Percentiles rank a stretch among this genome's conserved stretches.
These are phyloP conservation scores for Gymnarchus niloticus DNA, from an alignment of 2,113 vertebrate genomes.

Conservation along the genomic window DNA sequence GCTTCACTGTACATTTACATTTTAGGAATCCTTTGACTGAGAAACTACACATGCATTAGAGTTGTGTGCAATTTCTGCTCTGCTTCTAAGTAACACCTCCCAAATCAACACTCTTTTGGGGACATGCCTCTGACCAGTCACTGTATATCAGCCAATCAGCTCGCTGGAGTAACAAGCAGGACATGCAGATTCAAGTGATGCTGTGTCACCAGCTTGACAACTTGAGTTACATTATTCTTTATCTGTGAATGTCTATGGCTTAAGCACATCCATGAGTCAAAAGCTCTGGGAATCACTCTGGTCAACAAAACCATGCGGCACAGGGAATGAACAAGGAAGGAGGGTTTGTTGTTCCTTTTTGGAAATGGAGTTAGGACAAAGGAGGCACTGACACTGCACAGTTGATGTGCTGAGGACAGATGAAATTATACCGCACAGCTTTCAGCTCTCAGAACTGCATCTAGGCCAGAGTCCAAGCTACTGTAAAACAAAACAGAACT, in stretches of 20 bases:
- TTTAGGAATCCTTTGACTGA: not conserved
- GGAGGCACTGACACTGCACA: not conserved
- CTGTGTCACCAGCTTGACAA: not conserved
- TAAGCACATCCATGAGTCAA: not conserved
- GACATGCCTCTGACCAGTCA: not conserved
- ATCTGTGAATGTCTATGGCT: not conserved
- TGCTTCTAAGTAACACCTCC: not conserved
- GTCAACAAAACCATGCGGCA: not conserved
- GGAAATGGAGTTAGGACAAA: not conserved
- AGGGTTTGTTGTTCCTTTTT: not conserved
- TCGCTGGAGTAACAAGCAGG: not conserved
- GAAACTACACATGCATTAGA: not conserved
- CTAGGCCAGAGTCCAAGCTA: not conserved
- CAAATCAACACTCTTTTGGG: not conserved
- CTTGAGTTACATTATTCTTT: not conserved
- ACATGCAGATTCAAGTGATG: not conserved
- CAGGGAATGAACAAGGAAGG: not conserved
- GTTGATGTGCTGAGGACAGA: not conserved
- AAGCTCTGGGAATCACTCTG: not conserved
- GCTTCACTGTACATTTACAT: not conserved
- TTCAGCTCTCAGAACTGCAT: not conserved
- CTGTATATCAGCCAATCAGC: not conserved
- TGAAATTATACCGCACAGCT: constrained; percentile 1
- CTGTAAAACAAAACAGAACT: not conserved
- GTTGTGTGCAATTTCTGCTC: not conserved